Conservation (phyloP, 2,888 invertebrate genomes). For the Gari tellinella region DNA sequence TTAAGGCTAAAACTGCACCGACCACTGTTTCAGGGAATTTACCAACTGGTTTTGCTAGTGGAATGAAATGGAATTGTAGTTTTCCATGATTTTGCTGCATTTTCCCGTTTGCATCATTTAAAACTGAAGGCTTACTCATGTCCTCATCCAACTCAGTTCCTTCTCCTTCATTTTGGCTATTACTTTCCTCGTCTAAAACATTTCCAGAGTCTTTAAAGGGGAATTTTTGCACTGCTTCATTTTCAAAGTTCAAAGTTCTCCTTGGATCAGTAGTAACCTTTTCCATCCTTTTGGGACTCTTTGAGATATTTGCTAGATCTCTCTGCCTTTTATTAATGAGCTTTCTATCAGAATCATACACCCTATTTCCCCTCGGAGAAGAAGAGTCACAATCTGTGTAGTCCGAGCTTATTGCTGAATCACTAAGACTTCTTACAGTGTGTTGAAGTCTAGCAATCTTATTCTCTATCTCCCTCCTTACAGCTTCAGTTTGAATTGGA, state of each 20-base stretch:
- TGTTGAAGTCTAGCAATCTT: constrained; percentile 66
- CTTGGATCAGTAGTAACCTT: constrained; percentile 5
- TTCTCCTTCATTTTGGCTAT: constrained; percentile 2
- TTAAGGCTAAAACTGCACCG: constrained; percentile 58
- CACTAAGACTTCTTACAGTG: constrained; percentile 73
- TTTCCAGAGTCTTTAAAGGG: constrained; percentile 72
- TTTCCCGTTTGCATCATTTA: not conserved
- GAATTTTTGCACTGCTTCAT: constrained; percentile 44
- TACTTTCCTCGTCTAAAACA: constrained; percentile 64
- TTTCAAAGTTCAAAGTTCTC: constrained; percentile 45
- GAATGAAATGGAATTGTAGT: not conserved
- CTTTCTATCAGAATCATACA: constrained; percentile 60
- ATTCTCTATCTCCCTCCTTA: constrained; percentile 67
- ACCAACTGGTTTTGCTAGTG: constrained; percentile 22
- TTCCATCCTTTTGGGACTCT: constrained; percentile 7
- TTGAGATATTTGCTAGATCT: not conserved
- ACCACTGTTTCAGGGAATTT: constrained; percentile 60
- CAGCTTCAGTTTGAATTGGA: constrained; percentile 50
- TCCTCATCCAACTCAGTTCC: no score
- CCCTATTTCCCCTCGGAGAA: constrained; percentile 67
- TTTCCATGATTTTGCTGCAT: not conserved
- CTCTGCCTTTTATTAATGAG: constrained; percentile 28
- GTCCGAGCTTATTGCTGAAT: constrained; percentile 81
- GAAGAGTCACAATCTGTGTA: constrained; percentile 78
- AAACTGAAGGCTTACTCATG: not conserved